Evolutionary conservation across 2,888 invertebrate genomes (phyloP), one percentile per base, ranked within the genome.

Genomic region (Napeogenes inachia): DNA sequence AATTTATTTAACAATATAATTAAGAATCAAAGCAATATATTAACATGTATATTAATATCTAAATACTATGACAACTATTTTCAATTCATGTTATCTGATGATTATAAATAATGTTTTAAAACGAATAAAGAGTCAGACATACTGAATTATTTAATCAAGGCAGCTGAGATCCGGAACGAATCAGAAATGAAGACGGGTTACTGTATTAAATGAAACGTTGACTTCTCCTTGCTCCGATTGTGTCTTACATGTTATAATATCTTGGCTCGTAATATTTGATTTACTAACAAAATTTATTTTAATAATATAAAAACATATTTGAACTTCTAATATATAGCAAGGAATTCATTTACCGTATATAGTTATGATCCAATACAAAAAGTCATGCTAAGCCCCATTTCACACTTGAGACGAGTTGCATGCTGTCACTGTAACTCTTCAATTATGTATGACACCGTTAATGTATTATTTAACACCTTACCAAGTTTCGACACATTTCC

Each of bases 401-500:
- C 61, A 63, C 64, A 55, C 62, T 54, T 13, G 5, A 55, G 50
- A 56, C 65, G 54, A 64, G 50, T 54, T 59, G 56, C 59, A 59
- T 60, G 55, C 67, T 64, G 70, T 61, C 61, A 62, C 56, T 65
- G 68, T 65, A 74, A 68, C 82, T 81, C 68, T 82, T 87, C 79
- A 84, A 86, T 86, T 84, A 87, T 85, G 85, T 81, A 87, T 86
- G 80, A 78, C 81, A 76, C 73, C 76, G 74, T 81, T 83, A 78
- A 88, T 88, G 87, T 87, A 87, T 87, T 87, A 87, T 87, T 85
- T 85, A 87, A 85, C 87, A 86, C 85, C 75, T 78, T 77, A 78
- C 77, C 76, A 78, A 75, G 79, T 83, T 82, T 83, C 83, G 80
- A 83, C 81, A 83, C 81, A 80, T 82, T 80, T 82, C 82, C 80